These are phyloP conservation scores for Pandemis cinnamomeana DNA, from an alignment of 2,888 invertebrate species.

Conservation along the genomic window DNA sequence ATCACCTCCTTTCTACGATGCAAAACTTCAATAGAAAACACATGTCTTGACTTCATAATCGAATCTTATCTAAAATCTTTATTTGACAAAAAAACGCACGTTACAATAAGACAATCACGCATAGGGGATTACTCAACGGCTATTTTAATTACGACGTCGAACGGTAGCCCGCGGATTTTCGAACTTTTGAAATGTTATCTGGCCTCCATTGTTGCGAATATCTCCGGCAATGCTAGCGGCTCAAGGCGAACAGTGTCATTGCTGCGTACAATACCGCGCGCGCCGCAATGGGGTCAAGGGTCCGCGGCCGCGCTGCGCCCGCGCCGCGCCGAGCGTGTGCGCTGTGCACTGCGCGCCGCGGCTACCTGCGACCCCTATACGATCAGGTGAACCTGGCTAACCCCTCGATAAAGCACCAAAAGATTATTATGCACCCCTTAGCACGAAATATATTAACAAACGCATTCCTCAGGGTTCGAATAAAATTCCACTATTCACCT, in stretches of 20 bases:
- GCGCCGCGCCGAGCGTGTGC: constrained; percentile 52
- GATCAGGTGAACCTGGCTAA: constrained; percentile 71
- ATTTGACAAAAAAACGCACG: constrained; percentile 46
- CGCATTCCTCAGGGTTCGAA: constrained; percentile 65
- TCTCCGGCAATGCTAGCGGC: constrained; percentile 83
- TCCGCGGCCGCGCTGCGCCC: constrained; percentile 56
- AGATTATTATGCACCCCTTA: constrained; percentile 71
- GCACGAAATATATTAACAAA: constrained; percentile 57
- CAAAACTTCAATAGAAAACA: constrained; percentile 25
- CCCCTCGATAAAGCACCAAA: constrained; percentile 53
- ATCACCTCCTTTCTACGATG: constrained; percentile 17
- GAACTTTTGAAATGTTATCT: constrained; percentile 84
- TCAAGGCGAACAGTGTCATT: constrained; percentile 84
- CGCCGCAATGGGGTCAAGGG: constrained; percentile 82
- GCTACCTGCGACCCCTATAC: constrained; percentile 54
- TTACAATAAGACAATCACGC: constrained; percentile 55
- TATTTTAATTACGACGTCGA: constrained; percentile 73
- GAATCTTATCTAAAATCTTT: constrained; percentile 26
- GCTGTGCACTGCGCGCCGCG: constrained; percentile 46
- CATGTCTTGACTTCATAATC: constrained; percentile 26
- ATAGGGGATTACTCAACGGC: constrained; percentile 66
- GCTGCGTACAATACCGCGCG: constrained; percentile 80
- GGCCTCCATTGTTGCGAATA: constrained; percentile 85
- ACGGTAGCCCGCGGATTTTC: constrained; percentile 76
- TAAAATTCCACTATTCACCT: constrained; percentile 73